Base-by-base conservation (phyloP, 2,113 vertebrate genomes). In the Nanger granti region DNA sequence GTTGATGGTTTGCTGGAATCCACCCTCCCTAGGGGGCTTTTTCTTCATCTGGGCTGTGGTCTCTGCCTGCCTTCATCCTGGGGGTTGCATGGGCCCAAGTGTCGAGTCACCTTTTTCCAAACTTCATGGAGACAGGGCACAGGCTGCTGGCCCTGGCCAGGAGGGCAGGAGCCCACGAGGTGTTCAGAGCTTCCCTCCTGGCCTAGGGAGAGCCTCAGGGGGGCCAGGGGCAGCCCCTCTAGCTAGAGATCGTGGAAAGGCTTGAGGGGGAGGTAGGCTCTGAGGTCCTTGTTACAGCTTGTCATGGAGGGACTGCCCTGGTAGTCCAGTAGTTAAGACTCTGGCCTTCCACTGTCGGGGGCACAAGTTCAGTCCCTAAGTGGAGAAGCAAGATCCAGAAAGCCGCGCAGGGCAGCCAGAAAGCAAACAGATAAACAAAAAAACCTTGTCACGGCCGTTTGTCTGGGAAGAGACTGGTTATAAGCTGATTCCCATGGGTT, bases 31-130 rank as follows among this genome's bases (percentile, higher is more conserved):
- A 49, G 20, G 15, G 47, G 29, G 8, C 44, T 79, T 82, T 66
- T 54, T 28, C 26, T 18, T 93, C 18, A 52, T 5, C 8, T 31
- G 13, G 49, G n/a, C 5, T 1, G 47, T 57, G 47, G 4, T 24
- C 8, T 76, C 57, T 54, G 54, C 34, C 31, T 94, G 62, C 73
- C 24, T 5, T 64, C 57, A 2, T 59, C 37, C 55, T 90, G 11
- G 3, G 17, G 31, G 31, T 34, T 93, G 41, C 44, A 11, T 37
- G 18, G 55, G n/a, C 24, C 24, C 4, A 22, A 69, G 54, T 47
- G 13, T 55, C 1, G 0, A 47, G 4, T n/a, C 3, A 1, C n/a
- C 20, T 29, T 10, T 89, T 94, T 59, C n/a, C 59, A 62, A 3
- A 59, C 13, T 69, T 89, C 54, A 44, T 29, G 44, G 76, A 37